A percentile compares a stretch with the other conserved stretches of the same genome.
Conservation (phyloP, 2,797 vertebrate species). For the Tragelaphus oryx region DNA sequence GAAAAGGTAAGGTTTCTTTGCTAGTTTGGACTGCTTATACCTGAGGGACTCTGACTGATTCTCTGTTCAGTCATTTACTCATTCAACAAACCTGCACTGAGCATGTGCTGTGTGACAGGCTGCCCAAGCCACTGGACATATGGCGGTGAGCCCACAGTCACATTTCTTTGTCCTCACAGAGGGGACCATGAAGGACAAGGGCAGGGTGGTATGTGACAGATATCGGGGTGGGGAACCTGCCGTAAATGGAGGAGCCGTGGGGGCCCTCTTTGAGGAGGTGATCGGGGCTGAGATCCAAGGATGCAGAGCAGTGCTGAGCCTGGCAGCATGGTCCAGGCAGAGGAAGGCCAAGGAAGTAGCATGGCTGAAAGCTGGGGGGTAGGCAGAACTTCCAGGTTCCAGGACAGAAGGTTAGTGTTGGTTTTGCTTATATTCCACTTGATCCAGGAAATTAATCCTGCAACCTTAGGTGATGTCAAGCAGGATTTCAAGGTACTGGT, state of each 20-base stretch:
- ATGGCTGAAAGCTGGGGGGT: not conserved
- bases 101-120: not conserved
- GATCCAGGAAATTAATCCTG: not conserved
- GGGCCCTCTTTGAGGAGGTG: not conserved
- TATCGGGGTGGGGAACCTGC: not conserved
- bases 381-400: not conserved
- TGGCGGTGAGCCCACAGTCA: not conserved
- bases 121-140: not conserved
- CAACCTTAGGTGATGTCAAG: not conserved
- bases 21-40: not conserved
- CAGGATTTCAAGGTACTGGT: not conserved
- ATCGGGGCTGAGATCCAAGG: not conserved
- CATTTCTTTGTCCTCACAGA: not conserved
- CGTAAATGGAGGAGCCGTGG: not conserved
- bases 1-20: not conserved
- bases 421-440: not conserved
- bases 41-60: not conserved
- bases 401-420: not conserved
- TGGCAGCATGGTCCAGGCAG: not conserved
- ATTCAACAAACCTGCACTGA: not conserved
- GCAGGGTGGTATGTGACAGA: too few species aligned
- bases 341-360: not conserved
- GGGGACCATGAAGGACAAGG: not conserved
- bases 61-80: not conserved
- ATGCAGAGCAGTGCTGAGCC: not conserved